phyloP scores from a whole-genome alignment of 2,113 vertebrate species.

The Pluvialis apricaria region DNA sequence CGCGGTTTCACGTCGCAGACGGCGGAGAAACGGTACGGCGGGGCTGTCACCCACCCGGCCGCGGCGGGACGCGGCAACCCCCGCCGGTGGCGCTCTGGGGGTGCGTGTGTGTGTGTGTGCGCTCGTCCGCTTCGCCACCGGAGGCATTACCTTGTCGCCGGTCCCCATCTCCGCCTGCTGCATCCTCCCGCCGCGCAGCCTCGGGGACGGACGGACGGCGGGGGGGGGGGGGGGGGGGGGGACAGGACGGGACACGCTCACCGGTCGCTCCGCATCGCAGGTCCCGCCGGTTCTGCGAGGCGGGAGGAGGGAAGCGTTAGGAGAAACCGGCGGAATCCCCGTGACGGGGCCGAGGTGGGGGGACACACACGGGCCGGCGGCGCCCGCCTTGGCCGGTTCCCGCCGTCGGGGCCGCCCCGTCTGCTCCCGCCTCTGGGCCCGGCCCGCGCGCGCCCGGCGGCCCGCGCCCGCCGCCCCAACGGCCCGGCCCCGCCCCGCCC shows the following conservation, averaged over 20 bases:
- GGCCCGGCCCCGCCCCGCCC: too few species aligned
- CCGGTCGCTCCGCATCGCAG: background rate
- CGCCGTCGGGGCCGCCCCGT: background rate
- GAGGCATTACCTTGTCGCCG: constrained; percentile 36
- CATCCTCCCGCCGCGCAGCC: background rate
- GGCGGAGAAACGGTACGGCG: too few species aligned
- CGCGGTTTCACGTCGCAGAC: too few species aligned
- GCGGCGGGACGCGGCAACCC: background rate
- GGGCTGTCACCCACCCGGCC: background rate
- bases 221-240: too few species aligned
- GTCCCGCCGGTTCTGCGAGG: background rate
- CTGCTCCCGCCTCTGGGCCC: too few species aligned
- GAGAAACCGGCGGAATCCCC: background rate
- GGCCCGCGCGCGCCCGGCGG: too few species aligned
- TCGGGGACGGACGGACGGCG: background rate
- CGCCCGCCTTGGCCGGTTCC: background rate
- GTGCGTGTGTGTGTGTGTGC: too few species aligned
- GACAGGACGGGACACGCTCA: background rate
- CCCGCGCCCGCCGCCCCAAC: too few species aligned
- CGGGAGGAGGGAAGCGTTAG: background rate
- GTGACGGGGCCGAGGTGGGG: background rate
- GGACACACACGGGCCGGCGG: too few species aligned
- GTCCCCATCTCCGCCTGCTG: background rate
- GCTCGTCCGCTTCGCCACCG: background rate
- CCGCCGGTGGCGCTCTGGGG: background rate